phyloP scores from a whole-genome alignment of 2,113 vertebrate species.

The Pungitius pungitius region DNA sequence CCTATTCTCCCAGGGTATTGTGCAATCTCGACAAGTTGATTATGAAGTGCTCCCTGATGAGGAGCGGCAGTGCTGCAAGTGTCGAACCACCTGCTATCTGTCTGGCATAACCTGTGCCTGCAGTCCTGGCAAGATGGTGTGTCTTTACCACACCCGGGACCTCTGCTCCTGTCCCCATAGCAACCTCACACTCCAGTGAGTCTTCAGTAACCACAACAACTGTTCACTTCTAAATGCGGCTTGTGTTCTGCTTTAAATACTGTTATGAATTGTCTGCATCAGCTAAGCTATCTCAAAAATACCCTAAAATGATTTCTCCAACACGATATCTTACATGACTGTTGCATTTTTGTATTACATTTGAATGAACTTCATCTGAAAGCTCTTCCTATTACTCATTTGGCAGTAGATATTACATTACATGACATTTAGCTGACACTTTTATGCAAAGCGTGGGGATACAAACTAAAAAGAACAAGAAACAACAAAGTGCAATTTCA shows the following conservation, averaged over 20 bases:
- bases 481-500: no score
- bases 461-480: no score
- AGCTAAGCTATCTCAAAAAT: background rate
- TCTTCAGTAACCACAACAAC: conserved; percentile 30
- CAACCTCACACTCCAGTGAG: conserved; percentile 90
- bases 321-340: background rate
- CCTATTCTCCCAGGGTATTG: conserved; percentile 84
- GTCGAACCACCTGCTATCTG: conserved; percentile 97
- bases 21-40: conserved; percentile 84
- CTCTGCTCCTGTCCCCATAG: conserved; percentile 88
- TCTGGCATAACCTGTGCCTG: conserved; percentile 92
- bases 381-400: no score
- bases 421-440: no score
- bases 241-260: background rate
- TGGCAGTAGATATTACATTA: no score
- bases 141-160: conserved; percentile 88
- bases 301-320: background rate
- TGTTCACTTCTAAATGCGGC: background rate
- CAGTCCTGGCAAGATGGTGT: conserved; percentile 86
- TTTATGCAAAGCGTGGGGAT: no score
- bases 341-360: background rate
- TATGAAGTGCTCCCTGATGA: conserved; percentile 94
- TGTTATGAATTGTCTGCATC: background rate
- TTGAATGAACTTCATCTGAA: no score
- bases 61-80: conserved; percentile 92